These are phyloP conservation scores for Coturnix japonica DNA, from an alignment of 2,113 vertebrate genomes.

Conservation along the genomic window DNA sequence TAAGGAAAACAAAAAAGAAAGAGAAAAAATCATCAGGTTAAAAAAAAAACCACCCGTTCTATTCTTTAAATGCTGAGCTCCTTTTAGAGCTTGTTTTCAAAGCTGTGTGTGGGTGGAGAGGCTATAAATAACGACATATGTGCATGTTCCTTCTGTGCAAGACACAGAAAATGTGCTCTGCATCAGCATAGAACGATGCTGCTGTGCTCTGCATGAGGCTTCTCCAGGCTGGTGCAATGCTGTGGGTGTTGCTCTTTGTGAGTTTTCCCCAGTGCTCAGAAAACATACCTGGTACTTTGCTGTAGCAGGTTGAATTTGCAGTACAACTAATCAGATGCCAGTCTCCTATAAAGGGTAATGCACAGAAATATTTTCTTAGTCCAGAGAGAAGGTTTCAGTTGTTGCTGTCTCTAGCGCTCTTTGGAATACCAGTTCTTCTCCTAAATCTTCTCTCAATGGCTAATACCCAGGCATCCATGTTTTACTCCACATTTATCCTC, in stretches of 20 bases:
- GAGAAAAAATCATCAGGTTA: neutral
- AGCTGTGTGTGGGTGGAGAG: slow-evolving; percentile 41
- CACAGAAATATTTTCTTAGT: neutral
- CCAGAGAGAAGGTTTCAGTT: neutral
- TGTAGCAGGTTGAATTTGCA: neutral
- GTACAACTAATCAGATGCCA: neutral
- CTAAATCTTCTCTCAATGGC: neutral
- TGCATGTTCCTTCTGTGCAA: slow-evolving; percentile 47
- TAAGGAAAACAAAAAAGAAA: neutral
- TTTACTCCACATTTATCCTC: neutral
- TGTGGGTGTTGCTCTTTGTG: neutral
- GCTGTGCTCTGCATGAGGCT: neutral
- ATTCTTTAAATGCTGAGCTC: slow-evolving; percentile 29
- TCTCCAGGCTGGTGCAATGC: neutral
- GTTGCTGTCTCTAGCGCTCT: neutral
- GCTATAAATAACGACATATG: slow-evolving; percentile 60
- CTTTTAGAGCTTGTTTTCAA: slow-evolving; percentile 32
- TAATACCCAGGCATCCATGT: neutral
- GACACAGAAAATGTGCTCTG: slow-evolving; percentile 47
- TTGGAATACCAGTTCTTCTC: neutral
- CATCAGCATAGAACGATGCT: neutral
- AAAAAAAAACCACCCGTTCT: neutral
- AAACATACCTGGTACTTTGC: neutral
- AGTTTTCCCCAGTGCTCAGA: neutral
- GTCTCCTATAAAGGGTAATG: neutral